These are phyloP conservation scores for Sacculina carcini DNA, from an alignment of 2,888 invertebrate species.

Conservation along the genomic window DNA sequence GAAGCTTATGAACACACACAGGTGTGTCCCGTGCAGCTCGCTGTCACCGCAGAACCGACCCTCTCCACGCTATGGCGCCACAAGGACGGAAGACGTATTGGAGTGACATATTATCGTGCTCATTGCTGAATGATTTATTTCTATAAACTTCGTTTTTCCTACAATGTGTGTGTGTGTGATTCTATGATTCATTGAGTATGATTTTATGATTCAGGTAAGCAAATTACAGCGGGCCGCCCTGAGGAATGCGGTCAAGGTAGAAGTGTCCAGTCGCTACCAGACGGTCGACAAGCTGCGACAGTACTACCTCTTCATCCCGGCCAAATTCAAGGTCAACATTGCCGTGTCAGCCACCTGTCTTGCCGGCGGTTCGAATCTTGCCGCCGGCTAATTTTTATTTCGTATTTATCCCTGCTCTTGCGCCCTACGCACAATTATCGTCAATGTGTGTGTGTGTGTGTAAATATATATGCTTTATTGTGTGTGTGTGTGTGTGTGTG, in stretches of 20 bases:
- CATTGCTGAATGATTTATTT: neutral
- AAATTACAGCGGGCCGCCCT: slow-evolving; percentile 87
- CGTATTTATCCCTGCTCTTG: too few species aligned
- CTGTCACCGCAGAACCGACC: too few species aligned
- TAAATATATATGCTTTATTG: neutral
- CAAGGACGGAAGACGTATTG: too few species aligned
- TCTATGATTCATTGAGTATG: neutral
- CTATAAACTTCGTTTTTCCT: neutral
- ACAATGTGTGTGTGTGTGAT: neutral
- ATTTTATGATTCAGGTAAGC: slow-evolving; percentile 26
- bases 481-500: neutral
- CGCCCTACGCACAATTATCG: neutral
- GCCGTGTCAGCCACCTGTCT: neutral
- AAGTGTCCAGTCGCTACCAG: slow-evolving; percentile 84
- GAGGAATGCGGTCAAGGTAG: slow-evolving; percentile 78
- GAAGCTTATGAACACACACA: too few species aligned
- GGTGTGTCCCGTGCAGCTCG: too few species aligned
- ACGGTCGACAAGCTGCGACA: slow-evolving; percentile 91
- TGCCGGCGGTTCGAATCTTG: neutral
- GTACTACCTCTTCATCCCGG: slow-evolving; percentile 78
- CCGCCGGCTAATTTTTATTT: neutral
- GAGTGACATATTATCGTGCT: too few species aligned
- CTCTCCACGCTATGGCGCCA: too few species aligned
- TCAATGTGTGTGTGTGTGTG: neutral
- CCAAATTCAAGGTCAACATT: slow-evolving; percentile 56